A percentile compares a stretch with the other conserved stretches of the same genome.
Evolutionary conservation across 2,797 vertebrate species (phyloP).

Genomic region (Sebastes nivosus): DNA sequence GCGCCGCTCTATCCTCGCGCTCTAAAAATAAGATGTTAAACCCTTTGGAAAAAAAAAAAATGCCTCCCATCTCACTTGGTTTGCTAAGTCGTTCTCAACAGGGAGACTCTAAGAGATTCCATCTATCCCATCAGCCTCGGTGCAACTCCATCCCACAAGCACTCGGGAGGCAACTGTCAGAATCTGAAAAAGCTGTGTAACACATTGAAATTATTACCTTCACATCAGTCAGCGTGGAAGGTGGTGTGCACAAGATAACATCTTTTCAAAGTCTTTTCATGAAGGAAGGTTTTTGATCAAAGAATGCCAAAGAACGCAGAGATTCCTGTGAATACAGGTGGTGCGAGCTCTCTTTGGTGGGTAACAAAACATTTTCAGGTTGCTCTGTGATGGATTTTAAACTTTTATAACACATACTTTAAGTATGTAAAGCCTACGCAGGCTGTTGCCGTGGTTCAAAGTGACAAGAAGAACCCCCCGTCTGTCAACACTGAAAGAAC

Average conservation of each 20-base stretch:
- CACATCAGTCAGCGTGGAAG: conserved; percentile 34
- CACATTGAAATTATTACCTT: conserved; percentile 48
- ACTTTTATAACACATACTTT: conserved; percentile 13
- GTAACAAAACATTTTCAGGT: conserved; percentile 19
- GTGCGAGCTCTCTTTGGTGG: conserved; percentile 13
- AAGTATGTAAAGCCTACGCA: not conserved
- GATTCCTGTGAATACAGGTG: not conserved
- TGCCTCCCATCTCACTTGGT: conserved; percentile 53
- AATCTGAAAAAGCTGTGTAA: conserved; percentile 34
- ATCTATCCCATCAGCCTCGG: conserved; percentile 50
- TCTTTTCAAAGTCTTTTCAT: conserved; percentile 44
- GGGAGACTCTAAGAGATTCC: conserved; percentile 55
- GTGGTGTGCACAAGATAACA: conserved; percentile 27
- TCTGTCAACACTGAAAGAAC: conserved; percentile 15
- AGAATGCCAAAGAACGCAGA: conserved; percentile 23
- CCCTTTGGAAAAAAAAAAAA: conserved; percentile 18
- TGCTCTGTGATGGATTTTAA: conserved; percentile 13
- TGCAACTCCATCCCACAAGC: conserved; percentile 41
- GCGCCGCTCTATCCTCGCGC: conserved; percentile 8
- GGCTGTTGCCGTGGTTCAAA: conserved; percentile 8
- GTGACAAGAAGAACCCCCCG: not conserved
- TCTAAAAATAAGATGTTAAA: conserved; percentile 82
- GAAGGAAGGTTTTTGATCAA: conserved; percentile 44
- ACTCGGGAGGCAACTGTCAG: conserved; percentile 44
- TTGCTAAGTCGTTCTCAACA: conserved; percentile 65